A percentile compares a stretch with the other conserved stretches of the same genome.
Evolutionary conservation across 1,140 invertebrate species (phyloP).

Genomic region (Drosophila serrata): DNA sequence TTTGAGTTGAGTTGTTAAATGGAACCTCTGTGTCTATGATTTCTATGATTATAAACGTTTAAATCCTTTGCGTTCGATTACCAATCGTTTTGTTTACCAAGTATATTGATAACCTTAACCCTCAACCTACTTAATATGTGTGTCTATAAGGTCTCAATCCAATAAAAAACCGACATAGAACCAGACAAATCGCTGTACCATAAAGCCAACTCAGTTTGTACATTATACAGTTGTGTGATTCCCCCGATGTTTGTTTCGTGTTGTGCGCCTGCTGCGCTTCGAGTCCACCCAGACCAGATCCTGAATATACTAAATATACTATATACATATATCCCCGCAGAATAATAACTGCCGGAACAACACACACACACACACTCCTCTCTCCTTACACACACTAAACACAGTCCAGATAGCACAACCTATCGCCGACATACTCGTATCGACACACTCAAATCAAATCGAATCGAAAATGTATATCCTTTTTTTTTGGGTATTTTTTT

Average conservation of each 20-base stretch:
- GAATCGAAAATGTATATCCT: slow-evolving; percentile 41
- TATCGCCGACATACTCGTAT: slow-evolving; percentile 19
- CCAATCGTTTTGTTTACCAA: slow-evolving; percentile 54
- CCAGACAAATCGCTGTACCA: slow-evolving; percentile 57
- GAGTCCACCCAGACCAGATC: slow-evolving; percentile 49
- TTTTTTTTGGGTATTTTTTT: slow-evolving; percentile 41
- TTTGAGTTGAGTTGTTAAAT: slow-evolving; percentile 66
- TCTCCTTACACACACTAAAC: not conserved
- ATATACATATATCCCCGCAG: slow-evolving; percentile 19
- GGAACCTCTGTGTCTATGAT: slow-evolving; percentile 72
- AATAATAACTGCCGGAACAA: slow-evolving; percentile 35
- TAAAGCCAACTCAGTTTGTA: slow-evolving; percentile 66
- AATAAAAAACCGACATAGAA: slow-evolving; percentile 47
- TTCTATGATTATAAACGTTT: slow-evolving; percentile 59
- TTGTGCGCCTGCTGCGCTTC: slow-evolving; percentile 55
- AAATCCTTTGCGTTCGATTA: slow-evolving; percentile 56
- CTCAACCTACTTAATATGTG: slow-evolving; percentile 27
- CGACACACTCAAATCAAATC: slow-evolving; percentile 43
- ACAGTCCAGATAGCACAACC: slow-evolving; percentile 10
- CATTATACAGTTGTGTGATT: slow-evolving; percentile 53
- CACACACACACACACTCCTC: slow-evolving; percentile 1
- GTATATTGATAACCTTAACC: slow-evolving; percentile 39
- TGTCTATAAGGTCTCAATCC: slow-evolving; percentile 49
- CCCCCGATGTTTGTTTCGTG: slow-evolving; percentile 48
- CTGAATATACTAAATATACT: slow-evolving; percentile 13